Conservation (phyloP, 2,888 invertebrate genomes). For the Microplitis deprimator region DNA sequence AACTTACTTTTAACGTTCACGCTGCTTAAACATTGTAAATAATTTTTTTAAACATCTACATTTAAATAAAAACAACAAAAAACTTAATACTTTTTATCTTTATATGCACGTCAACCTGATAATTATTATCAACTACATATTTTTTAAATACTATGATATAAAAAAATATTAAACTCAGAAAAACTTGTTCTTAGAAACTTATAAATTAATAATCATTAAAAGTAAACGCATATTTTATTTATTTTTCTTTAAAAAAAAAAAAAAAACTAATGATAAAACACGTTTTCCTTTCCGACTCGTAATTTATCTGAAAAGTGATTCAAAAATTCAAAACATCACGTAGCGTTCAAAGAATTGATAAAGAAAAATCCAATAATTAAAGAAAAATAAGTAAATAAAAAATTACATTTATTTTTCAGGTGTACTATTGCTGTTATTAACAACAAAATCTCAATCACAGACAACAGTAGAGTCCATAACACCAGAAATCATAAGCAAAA, state of each 20-base stretch:
- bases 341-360: too few relatives aligned
- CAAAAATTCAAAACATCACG: too few relatives aligned
- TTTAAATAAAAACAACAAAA: neutral
- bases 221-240: too few relatives aligned
- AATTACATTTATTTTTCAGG: constrained; percentile 38
- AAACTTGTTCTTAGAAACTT: neutral
- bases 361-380: too few relatives aligned
- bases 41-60: neutral
- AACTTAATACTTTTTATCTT: too few relatives aligned
- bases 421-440: constrained; percentile 42
- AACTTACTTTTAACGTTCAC: constrained; percentile 18
- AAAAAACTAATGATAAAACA: too few relatives aligned
- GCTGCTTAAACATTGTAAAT: neutral
- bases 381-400: too few relatives aligned
- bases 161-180: too few relatives aligned
- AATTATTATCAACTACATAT: neutral
- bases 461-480: constrained; percentile 12
- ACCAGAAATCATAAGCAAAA: constrained; percentile 9
- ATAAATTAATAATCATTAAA: neutral
- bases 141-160: too few relatives aligned
- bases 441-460: constrained; percentile 41
- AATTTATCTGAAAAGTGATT: too few relatives aligned
- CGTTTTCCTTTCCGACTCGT: too few relatives aligned
- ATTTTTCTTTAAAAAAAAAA: too few relatives aligned
- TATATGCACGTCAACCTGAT: neutral